Percentiles rank a stretch among this genome's conserved stretches.
These are phyloP conservation scores for Pseudomugil gertrudae DNA, from an alignment of 2,797 vertebrate genomes.

Conservation along the genomic window DNA sequence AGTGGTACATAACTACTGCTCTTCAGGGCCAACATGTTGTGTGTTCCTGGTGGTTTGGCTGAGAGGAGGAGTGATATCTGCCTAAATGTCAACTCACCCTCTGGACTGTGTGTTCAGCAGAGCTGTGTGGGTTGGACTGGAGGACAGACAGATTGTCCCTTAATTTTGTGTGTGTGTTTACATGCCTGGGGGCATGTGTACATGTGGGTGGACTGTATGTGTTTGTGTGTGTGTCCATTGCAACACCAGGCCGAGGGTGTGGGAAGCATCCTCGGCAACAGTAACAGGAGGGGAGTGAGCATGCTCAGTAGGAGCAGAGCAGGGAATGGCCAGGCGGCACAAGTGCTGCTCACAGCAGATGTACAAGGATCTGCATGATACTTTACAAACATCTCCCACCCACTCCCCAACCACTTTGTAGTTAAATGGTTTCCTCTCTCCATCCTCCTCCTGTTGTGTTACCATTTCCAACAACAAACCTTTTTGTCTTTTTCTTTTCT, in stretches of 20 bases:
- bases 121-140: slow-evolving; percentile 75
- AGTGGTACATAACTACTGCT: slow-evolving; percentile 26
- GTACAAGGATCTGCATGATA: slow-evolving; percentile 35
- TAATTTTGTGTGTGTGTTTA: slow-evolving; percentile 57
- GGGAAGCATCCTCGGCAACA: slow-evolving; percentile 72
- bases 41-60: slow-evolving; percentile 71
- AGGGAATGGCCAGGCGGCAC: slow-evolving; percentile 42
- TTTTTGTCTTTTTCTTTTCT: slow-evolving; percentile 3
- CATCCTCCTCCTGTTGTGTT: slow-evolving; percentile 1
- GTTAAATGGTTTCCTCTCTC: slow-evolving; percentile 9
- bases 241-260: slow-evolving; percentile 77
- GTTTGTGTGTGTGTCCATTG: slow-evolving; percentile 50
- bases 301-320: slow-evolving; percentile 57
- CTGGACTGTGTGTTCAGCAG: slow-evolving; percentile 71
- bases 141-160: slow-evolving; percentile 80
- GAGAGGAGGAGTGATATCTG: slow-evolving; percentile 70
- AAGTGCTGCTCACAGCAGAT: slow-evolving; percentile 33
- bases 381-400: slow-evolving; percentile 42
- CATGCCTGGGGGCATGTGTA: slow-evolving; percentile 71
- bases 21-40: slow-evolving; percentile 59
- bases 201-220: slow-evolving; percentile 70
- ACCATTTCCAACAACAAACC: neutral
- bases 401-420: slow-evolving; percentile 22
- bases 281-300: slow-evolving; percentile 64
- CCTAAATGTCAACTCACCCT: slow-evolving; percentile 81